These are phyloP conservation scores for Camponotus fellah DNA, from an alignment of 2,888 invertebrate species.

Conservation along the genomic window DNA sequence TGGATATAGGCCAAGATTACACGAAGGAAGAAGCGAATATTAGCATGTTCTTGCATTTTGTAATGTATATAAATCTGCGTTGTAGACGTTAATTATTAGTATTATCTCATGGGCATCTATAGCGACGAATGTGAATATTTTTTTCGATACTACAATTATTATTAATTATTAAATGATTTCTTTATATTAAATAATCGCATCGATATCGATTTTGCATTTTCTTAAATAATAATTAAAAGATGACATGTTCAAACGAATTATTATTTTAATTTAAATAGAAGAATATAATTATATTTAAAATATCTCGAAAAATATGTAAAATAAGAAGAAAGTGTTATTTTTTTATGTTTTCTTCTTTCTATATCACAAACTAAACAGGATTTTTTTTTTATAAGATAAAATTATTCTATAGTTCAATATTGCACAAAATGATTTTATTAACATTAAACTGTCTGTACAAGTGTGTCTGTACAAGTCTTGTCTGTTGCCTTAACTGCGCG, in stretches of 20 bases:
- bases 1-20: constrained; percentile 74
- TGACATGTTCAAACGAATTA: background rate
- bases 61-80: background rate
- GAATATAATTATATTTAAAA: background rate
- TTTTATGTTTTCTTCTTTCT: background rate
- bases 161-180: background rate
- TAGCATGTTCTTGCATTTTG: background rate
- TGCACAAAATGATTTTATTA: constrained; percentile 33
- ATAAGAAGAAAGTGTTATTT: background rate
- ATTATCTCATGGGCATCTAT: background rate
- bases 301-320: background rate
- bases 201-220: background rate
- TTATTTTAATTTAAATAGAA: background rate
- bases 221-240: background rate
- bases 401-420: background rate
- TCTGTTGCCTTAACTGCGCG: background rate
- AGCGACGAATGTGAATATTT: background rate
- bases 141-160: background rate
- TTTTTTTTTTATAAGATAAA: background rate
- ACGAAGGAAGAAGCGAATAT: constrained; percentile 57
- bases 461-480: background rate
- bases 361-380: background rate
- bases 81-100: background rate
- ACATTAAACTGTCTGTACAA: too few species aligned
- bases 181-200: background rate